phyloP scores from a whole-genome alignment of 2,888 invertebrate genomes.

The Protodeltote pygarga region DNA sequence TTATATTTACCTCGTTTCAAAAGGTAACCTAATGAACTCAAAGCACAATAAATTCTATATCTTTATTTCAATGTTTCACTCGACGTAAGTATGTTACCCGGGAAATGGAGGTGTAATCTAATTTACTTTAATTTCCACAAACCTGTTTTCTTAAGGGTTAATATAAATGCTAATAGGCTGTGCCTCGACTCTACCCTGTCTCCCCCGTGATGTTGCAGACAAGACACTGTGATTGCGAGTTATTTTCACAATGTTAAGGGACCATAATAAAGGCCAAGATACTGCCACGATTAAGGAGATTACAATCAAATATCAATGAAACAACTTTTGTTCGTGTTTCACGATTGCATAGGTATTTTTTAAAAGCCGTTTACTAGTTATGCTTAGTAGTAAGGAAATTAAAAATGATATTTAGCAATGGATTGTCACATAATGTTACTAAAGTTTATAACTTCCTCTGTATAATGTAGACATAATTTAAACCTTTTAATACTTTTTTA shows the following conservation, averaged over 20 bases:
- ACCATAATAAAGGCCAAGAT: neutral
- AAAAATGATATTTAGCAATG: too few species aligned
- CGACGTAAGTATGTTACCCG: conserved; percentile 29
- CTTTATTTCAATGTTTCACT: conserved; percentile 10
- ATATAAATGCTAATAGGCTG: conserved; percentile 79
- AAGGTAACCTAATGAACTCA: conserved; percentile 23
- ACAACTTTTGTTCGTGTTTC: too few species aligned
- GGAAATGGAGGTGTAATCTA: conserved; percentile 61
- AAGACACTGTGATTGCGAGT: conserved; percentile 29
- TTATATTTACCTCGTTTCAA: conserved; percentile 8
- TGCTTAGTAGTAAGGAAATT: too few species aligned
- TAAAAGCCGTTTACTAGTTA: too few species aligned
- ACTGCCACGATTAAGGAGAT: neutral
- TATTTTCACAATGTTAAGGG: conserved; percentile 34
- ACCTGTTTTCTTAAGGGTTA: conserved; percentile 75
- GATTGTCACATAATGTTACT: too few species aligned
- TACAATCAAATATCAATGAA: conserved; percentile 2
- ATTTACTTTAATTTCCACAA: conserved; percentile 69
- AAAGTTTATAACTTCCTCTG: too few species aligned
- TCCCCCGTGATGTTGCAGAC: conserved; percentile 13
- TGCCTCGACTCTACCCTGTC: conserved; percentile 50
- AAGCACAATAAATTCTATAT: conserved; percentile 13
- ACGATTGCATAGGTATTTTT: too few species aligned
- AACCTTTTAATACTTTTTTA: too few species aligned
- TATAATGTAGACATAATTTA: too few species aligned